A percentile compares a stretch with the other conserved stretches of the same genome.
phyloP scores from a whole-genome alignment of 2,888 invertebrate species.

The Pachycephus smyrnensis region DNA sequence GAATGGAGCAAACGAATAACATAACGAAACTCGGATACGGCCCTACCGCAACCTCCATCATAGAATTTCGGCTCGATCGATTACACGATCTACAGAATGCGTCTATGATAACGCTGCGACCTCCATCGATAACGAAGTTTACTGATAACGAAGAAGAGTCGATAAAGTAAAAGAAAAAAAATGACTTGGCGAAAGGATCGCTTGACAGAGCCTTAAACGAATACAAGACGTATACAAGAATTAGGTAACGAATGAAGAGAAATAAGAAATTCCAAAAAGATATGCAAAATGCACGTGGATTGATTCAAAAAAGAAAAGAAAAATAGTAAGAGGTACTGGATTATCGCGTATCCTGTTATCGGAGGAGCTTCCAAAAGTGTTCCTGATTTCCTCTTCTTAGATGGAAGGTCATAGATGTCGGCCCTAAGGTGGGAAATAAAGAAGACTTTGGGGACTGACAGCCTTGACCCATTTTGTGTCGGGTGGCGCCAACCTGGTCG shows the following conservation, averaged over 20 bases:
- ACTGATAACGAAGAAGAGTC: not conserved
- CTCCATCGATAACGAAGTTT: not conserved
- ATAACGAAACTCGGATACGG: constrained; percentile 37
- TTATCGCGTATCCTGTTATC: not conserved
- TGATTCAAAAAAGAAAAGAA: too few species aligned
- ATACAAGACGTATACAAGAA: too few species aligned
- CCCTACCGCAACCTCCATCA: constrained; percentile 43
- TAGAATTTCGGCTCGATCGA: not conserved
- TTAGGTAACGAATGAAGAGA: too few species aligned
- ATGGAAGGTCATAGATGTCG: not conserved
- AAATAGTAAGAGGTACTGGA: too few species aligned
- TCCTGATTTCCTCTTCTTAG: not conserved
- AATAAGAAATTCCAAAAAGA: too few species aligned
- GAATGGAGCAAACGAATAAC: constrained; percentile 23
- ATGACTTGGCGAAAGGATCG: too few species aligned
- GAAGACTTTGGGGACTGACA: constrained; percentile 8
- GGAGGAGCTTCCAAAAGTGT: not conserved
- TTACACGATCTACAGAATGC: constrained; percentile 1
- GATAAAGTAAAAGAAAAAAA: not conserved
- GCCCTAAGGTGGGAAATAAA: not conserved
- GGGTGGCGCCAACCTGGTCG: constrained; percentile 60
- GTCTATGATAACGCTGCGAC: not conserved
- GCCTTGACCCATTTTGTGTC: constrained; percentile 62
- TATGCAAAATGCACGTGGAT: too few species aligned
- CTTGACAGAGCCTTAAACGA: too few species aligned